These are phyloP conservation scores for Podarcis cretensis DNA, from an alignment of 2,113 vertebrate species.

Conservation along the genomic window DNA sequence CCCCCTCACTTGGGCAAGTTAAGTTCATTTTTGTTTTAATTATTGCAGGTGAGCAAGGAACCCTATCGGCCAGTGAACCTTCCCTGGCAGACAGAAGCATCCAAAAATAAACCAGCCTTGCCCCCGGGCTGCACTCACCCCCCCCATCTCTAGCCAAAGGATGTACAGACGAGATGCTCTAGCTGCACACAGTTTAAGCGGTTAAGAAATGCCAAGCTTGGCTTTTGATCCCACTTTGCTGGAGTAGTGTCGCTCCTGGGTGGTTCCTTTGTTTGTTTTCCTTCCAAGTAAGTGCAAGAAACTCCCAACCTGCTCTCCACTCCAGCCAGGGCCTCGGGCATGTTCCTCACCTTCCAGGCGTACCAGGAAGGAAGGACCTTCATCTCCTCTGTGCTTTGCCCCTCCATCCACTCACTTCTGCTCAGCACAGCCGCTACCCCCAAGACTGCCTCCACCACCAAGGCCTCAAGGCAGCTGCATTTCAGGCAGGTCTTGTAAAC, in stretches of 20 bases:
- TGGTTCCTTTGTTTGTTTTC: neutral
- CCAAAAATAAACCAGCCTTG: neutral
- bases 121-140: neutral
- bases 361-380: neutral
- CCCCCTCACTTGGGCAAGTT: neutral
- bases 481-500: slow-evolving; percentile 79
- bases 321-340: fast-evolving
- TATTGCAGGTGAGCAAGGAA: neutral
- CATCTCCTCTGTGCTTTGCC: fast-evolving
- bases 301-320: fast-evolving
- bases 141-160: neutral
- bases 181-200: neutral
- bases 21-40: neutral
- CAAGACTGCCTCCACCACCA: neutral
- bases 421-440: neutral
- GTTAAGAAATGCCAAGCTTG: neutral
- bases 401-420: fast-evolving
- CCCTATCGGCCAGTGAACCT: neutral
- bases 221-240: neutral
- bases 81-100: neutral
- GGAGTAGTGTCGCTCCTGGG: neutral
- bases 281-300: neutral
- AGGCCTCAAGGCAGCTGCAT: slow-evolving; percentile 79
- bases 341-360: neutral
- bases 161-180: fast-evolving